Percentiles rank a stretch among this genome's conserved stretches.
These are phyloP conservation scores for Parus major DNA, from an alignment of 2,113 vertebrate species.

Conservation along the genomic window DNA sequence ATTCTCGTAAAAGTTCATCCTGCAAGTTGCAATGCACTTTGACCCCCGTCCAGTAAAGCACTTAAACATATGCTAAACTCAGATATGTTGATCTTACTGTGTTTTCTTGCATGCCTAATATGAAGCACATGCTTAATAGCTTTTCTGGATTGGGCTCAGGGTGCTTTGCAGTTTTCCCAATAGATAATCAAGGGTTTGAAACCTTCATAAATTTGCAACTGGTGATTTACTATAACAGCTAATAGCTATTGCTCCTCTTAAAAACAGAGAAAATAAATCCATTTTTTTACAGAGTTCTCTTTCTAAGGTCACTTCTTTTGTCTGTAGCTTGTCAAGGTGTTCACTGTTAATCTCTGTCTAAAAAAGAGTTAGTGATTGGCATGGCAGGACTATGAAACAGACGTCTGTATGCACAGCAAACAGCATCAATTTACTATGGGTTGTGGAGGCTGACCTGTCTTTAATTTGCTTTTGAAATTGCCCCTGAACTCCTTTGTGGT, in stretches of 20 bases:
- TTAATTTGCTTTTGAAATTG: neutral
- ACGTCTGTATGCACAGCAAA: neutral
- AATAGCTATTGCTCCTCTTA: neutral
- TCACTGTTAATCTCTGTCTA: neutral
- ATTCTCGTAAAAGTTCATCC: neutral
- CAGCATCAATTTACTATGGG: neutral
- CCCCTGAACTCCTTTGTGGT: neutral
- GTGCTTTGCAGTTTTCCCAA: constrained; percentile 24
- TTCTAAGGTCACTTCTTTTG: neutral
- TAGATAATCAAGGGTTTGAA: neutral
- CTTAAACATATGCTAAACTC: constrained; percentile 18
- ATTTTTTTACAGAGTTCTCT: neutral
- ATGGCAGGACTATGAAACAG: neutral
- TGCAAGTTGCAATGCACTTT: neutral
- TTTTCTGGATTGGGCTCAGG: neutral
- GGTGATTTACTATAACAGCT: neutral
- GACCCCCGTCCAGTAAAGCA: constrained; percentile 11
- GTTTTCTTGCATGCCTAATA: constrained; percentile 25
- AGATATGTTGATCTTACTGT: neutral
- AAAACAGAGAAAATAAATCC: neutral
- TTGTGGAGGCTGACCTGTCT: neutral
- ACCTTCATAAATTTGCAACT: neutral
- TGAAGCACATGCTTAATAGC: constrained; percentile 41
- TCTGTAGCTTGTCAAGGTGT: neutral
- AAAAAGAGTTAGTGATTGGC: neutral